phyloP scores from a whole-genome alignment of 2,113 vertebrate genomes.

The Vidua chalybeata region DNA sequence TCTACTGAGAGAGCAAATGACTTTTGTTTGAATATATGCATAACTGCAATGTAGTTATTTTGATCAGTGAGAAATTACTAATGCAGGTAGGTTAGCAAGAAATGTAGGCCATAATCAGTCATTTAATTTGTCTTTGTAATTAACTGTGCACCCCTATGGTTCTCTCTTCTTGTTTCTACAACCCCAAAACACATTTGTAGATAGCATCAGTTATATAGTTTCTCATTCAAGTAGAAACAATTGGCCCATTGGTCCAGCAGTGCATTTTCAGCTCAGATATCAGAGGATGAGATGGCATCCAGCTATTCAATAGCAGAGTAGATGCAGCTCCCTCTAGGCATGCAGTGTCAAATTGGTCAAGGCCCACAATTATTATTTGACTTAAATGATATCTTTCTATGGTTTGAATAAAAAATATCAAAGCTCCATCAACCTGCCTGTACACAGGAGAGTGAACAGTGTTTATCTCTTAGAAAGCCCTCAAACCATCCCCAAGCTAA shows the following conservation, averaged over 20 bases:
- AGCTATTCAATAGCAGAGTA: constrained; percentile 49
- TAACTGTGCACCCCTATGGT: constrained; percentile 52
- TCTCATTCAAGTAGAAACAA: constrained; percentile 48
- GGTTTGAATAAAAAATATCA: constrained; percentile 55
- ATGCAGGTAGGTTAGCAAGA: constrained; percentile 57
- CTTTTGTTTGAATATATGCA: constrained; percentile 65
- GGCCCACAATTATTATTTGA: constrained; percentile 44
- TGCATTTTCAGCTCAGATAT: constrained; percentile 65
- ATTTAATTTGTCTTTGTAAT: constrained; percentile 71
- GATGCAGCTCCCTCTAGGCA: constrained; percentile 16
- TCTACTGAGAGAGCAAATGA: constrained; percentile 44
- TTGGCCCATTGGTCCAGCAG: background rate
- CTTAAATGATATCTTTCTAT: constrained; percentile 38
- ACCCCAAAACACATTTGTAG: background rate
- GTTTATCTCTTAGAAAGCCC: background rate
- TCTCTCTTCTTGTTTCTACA: constrained; percentile 31
- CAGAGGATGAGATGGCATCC: constrained; percentile 53
- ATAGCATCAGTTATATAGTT: constrained; percentile 26
- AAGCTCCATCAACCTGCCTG: constrained; percentile 13
- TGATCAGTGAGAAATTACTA: constrained; percentile 64
- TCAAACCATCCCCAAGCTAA: background rate
- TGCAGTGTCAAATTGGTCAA: constrained; percentile 49
- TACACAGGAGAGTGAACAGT: background rate
- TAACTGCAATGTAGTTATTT: constrained; percentile 72
- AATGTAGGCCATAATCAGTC: constrained; percentile 55